These are phyloP conservation scores for Euspilapteryx auroguttella DNA, from an alignment of 2,888 invertebrate species.

Conservation along the genomic window DNA sequence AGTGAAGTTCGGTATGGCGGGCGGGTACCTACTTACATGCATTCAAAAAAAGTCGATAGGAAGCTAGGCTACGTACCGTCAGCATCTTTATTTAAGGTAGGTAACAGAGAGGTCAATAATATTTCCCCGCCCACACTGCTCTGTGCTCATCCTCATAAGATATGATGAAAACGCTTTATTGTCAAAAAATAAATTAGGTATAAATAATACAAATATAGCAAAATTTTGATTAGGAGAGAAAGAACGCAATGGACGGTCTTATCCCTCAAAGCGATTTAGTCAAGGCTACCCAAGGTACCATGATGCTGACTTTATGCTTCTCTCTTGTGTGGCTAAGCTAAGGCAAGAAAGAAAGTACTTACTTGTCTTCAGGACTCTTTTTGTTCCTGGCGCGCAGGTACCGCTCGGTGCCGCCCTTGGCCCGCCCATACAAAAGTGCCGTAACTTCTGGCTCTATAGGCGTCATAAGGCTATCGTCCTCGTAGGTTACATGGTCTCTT, in stretches of 20 bases:
- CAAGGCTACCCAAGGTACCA: background rate
- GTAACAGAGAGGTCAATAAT: too few relatives aligned
- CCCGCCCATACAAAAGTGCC: constrained; percentile 38
- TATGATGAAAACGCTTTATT: too few relatives aligned
- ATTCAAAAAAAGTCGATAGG: too few relatives aligned
- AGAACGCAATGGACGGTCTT: background rate
- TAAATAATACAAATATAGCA: background rate
- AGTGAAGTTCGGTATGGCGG: too few relatives aligned
- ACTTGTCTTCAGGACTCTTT: constrained; percentile 56
- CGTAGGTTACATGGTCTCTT: constrained; percentile 15
- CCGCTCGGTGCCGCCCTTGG: constrained; percentile 40
- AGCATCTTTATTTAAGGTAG: too few relatives aligned
- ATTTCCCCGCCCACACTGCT: too few relatives aligned
- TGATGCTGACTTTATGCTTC: background rate
- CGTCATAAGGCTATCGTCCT: constrained; percentile 41
- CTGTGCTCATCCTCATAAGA: too few relatives aligned
- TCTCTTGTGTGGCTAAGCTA: background rate
- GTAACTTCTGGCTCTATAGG: constrained; percentile 46
- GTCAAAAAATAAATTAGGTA: too few relatives aligned
- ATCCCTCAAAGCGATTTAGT: background rate
- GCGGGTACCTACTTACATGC: too few relatives aligned
- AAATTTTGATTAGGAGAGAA: too few relatives aligned
- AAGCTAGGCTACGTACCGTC: too few relatives aligned
- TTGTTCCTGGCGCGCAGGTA: constrained; percentile 51
- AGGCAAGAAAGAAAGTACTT: background rate